These are phyloP conservation scores for Boloria selene DNA, from an alignment of 2,888 invertebrate genomes.

Conservation along the genomic window DNA sequence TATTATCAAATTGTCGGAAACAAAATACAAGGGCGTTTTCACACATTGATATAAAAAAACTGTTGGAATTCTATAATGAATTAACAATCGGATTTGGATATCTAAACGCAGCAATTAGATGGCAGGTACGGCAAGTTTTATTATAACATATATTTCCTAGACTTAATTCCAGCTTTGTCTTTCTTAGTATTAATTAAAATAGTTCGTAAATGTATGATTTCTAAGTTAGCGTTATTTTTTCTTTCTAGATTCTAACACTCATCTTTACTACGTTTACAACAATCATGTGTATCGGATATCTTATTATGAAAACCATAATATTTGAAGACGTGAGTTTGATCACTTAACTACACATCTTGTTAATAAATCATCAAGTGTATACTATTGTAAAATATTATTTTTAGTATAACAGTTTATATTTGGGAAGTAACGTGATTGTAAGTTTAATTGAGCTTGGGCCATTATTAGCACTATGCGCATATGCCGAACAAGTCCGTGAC, in stretches of 20 bases:
- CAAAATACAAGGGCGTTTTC: slow-evolving; percentile 33
- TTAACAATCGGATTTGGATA: slow-evolving; percentile 56
- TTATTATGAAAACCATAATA: background rate
- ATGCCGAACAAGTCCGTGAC: slow-evolving; percentile 1
- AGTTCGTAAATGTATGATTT: no score
- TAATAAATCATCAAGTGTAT: background rate
- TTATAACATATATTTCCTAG: no score
- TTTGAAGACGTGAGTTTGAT: background rate
- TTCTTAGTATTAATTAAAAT: no score
- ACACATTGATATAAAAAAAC: slow-evolving; percentile 32
- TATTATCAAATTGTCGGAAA: background rate
- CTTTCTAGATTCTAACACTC: background rate
- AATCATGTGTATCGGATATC: background rate
- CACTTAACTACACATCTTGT: background rate
- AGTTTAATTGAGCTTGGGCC: background rate
- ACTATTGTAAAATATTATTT: background rate
- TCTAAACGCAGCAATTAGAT: slow-evolving; percentile 62
- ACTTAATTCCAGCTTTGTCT: no score
- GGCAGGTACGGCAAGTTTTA: slow-evolving; percentile 51
- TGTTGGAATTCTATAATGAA: slow-evolving; percentile 59
- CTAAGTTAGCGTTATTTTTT: no score
- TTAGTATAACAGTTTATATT: background rate
- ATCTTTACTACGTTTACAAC: background rate
- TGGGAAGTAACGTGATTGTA: background rate
- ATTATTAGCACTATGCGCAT: background rate